Base-by-base conservation (phyloP, 2,113 vertebrate species). In the Prolemur simus region DNA sequence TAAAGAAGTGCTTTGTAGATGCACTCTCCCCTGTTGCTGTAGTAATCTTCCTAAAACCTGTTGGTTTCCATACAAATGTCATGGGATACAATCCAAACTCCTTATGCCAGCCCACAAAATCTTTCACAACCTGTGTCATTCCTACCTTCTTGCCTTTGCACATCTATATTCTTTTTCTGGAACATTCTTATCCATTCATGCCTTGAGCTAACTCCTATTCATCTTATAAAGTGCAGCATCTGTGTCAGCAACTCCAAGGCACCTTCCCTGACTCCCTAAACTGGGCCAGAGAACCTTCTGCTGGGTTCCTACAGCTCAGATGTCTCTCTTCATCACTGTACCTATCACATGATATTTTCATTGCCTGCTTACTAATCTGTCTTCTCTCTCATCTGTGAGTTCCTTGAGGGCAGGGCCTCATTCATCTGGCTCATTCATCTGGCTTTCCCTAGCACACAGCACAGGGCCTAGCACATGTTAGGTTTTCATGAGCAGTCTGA, bases 401-500 rank as follows among this genome's bases (percentile, higher is more conserved):
- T 83, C 45, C 63, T 49, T 89, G 45, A 97, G 17, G 14, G 34
- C 49, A 87, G 49, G 39, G n/a, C n/a, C n/a, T n/a, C n/a, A n/a
- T n/a, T n/a, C n/a, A n/a, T n/a, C 92, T 11, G 3, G 76, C 42
- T 39, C 5, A 71, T 89, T 96, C 11, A 86, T n/a, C 60, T 42
- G 71, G 34, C 52, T 56, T 95, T 94, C 71, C 66, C 49, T 89
- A 78, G 89, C 18, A 88, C 56, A 76, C 10, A 89, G 68, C 12
- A 45, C 25, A 87, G 13, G 34, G 23, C 58, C 45, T 74, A 95
- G 21, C 23, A 90, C 34, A 87, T 14, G 37, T 54, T 37, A 71
- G 74, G 29, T 71, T 96, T 94, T 77, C 63, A 68, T 74, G 56
- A 91, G 60, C 42, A 95, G n/a, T 89, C 64, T 89, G 80, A 11